Base-by-base conservation (phyloP, 2,888 invertebrate species). In the Bugulina stolonifera region DNA sequence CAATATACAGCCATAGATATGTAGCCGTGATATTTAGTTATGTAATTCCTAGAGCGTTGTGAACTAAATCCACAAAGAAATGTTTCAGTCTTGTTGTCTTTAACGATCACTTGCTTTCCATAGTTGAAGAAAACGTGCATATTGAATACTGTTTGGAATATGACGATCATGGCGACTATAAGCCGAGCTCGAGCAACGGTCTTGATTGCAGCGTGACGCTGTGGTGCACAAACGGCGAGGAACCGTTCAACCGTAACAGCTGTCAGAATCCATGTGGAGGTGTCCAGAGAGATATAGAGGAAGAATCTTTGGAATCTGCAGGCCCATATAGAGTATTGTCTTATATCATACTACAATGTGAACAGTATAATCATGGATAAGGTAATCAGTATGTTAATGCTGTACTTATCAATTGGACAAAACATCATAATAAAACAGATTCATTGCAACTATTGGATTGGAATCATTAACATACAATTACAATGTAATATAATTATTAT, bases 321-420 rank as follows among this genome's bases (percentile, higher is more conserved):
- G 10, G 64, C 34, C 64, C 64, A 64, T 32, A 32, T 32, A 2
- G 64, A 64, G 34, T 64, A 64, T 34, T 64, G 64, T 32, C 64
- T 25, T 5, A 64, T 64, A 27, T 64, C 64, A n/a, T 64, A 64
- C 64, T 64, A 64, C 25, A 64, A 64, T n/a, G n/a, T n/a, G n/a
- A n/a, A n/a, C n/a, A n/a, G n/a, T n/a, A n/a, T n/a, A n/a, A n/a
- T n/a, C n/a, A n/a, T n/a, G n/a, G n/a, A n/a, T n/a, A n/a, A n/a
- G n/a, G n/a, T n/a, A n/a, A n/a, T n/a, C n/a, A n/a, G n/a, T n/a
- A n/a, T n/a, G n/a, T n/a, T n/a, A n/a, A n/a, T n/a, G n/a, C n/a
- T n/a, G n/a, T n/a, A n/a, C n/a, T n/a, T n/a, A n/a, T n/a, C n/a
- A n/a, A n/a, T n/a, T n/a, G n/a, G n/a, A n/a, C n/a, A n/a, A n/a